Evolutionary conservation across 2,797 vertebrate species (phyloP).

Genomic region (Gymnoscopelus microlampas): DNA sequence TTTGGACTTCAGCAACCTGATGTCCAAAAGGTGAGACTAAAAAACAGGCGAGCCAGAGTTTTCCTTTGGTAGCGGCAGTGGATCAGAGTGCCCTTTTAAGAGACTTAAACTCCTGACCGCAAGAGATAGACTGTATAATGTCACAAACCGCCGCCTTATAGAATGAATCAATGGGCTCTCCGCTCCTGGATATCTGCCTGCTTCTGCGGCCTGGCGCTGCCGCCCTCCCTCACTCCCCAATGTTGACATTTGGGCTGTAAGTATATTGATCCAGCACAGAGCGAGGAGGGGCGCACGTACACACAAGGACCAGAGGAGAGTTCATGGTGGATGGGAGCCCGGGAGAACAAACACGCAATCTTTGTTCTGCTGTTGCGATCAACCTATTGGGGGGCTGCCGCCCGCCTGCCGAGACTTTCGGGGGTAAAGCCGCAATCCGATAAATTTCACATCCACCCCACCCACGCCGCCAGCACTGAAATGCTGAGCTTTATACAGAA

Average conservation of each 20-base stretch:
- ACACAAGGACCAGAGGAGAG: slow-evolving; percentile 23
- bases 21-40: slow-evolving; percentile 28
- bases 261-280: slow-evolving; percentile 63
- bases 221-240: slow-evolving; percentile 56
- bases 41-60: slow-evolving; percentile 41
- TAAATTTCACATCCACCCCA: too few relatives aligned
- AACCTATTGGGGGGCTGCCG: too few relatives aligned
- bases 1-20: not conserved
- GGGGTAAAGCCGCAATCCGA: too few relatives aligned
- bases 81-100: slow-evolving; percentile 71
- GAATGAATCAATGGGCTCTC: slow-evolving; percentile 68
- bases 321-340: too few relatives aligned
- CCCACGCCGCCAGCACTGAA: too few relatives aligned
- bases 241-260: slow-evolving; percentile 75
- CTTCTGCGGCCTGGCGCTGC: slow-evolving; percentile 20
- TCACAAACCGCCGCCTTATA: slow-evolving; percentile 66
- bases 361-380: too few relatives aligned
- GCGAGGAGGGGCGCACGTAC: slow-evolving; percentile 43
- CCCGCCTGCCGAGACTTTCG: too few relatives aligned
- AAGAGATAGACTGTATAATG: slow-evolving; percentile 65
- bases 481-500: too few relatives aligned
- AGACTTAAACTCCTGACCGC: slow-evolving; percentile 66
- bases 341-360: too few relatives aligned
- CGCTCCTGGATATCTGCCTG: slow-evolving; percentile 58
- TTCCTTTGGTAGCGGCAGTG: slow-evolving; percentile 44